These are phyloP conservation scores for Panurus biarmicus DNA, from an alignment of 2,113 vertebrate genomes.

Conservation along the genomic window DNA sequence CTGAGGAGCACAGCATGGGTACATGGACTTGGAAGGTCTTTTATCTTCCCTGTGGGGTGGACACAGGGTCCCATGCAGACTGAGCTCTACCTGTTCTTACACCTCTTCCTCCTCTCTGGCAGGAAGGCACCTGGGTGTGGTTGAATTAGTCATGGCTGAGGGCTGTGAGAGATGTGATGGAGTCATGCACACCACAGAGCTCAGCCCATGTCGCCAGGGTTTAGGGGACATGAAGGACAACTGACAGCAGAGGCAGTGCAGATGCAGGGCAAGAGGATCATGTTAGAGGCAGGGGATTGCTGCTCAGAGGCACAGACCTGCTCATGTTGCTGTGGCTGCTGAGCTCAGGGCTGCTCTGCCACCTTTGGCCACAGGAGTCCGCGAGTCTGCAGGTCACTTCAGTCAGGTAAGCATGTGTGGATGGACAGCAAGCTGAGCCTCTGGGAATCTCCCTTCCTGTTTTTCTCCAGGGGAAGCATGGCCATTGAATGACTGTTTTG, in stretches of 20 bases:
- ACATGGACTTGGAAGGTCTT: neutral
- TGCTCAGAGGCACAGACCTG: neutral
- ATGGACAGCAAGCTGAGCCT: neutral
- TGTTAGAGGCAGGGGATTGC: neutral
- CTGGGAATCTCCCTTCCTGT: neutral
- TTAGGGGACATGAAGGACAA: neutral
- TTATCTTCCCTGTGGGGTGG: neutral
- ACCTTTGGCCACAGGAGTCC: neutral
- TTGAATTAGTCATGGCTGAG: neutral
- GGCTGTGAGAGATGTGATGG: neutral
- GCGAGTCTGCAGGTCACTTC: neutral
- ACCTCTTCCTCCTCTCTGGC: neutral
- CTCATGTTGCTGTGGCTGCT: rapidly evolving
- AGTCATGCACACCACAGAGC: neutral
- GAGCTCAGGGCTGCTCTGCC: neutral
- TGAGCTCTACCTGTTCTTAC: neutral
- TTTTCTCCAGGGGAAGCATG: neutral
- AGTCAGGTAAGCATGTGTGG: neutral
- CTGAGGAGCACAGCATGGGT: neutral
- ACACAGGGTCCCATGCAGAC: neutral
- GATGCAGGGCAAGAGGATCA: neutral
- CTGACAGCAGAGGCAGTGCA: neutral
- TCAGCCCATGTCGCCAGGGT: neutral
- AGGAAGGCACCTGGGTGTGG: neutral
- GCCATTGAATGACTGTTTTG: neutral